Conservation (phyloP, 2,888 invertebrate species). For the Gnatocerus cornutus region DNA sequence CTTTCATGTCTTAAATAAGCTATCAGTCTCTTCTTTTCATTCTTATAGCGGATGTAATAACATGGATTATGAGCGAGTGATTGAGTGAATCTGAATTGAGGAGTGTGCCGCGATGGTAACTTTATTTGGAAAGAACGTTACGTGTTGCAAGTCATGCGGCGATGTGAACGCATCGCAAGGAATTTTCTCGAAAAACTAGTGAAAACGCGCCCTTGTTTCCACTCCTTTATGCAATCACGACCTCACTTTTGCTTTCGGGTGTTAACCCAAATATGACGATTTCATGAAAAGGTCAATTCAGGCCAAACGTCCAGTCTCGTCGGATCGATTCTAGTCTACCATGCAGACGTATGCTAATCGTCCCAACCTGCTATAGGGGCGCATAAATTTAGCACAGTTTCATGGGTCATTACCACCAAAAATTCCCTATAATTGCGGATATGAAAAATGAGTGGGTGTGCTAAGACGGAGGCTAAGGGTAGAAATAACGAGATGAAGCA, state of each 20-base stretch:
- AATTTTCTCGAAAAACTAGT: constrained; percentile 47
- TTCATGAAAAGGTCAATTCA: constrained; percentile 56
- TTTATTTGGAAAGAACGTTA: constrained; percentile 14
- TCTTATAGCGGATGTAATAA: constrained; percentile 22
- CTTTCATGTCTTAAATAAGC: constrained; percentile 8
- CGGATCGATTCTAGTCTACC: constrained; percentile 22
- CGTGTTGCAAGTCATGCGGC: constrained; percentile 25
- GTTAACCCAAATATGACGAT: constrained; percentile 64
- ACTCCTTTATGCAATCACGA: constrained; percentile 60
- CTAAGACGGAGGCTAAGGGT: background rate
- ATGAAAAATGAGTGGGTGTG: background rate
- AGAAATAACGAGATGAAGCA: constrained; percentile 5
- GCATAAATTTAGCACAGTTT: constrained; percentile 34
- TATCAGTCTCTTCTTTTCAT: constrained; percentile 8
- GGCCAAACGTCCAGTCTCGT: constrained; percentile 58
- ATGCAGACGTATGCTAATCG: constrained; percentile 39
- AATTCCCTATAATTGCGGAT: background rate
- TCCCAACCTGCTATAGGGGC: constrained; percentile 9
- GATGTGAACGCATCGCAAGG: constrained; percentile 27
- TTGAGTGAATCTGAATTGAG: constrained; percentile 7
- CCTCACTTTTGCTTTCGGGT: constrained; percentile 65
- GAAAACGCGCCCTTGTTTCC: constrained; percentile 61
- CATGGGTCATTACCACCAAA: constrained; percentile 18
- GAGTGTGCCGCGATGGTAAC: constrained; percentile 13
- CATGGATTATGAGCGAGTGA: constrained; percentile 2